A percentile compares a stretch with the other conserved stretches of the same genome.
Evolutionary conservation across 2,113 vertebrate species (phyloP).

Genomic region (Rhipidura dahli): DNA sequence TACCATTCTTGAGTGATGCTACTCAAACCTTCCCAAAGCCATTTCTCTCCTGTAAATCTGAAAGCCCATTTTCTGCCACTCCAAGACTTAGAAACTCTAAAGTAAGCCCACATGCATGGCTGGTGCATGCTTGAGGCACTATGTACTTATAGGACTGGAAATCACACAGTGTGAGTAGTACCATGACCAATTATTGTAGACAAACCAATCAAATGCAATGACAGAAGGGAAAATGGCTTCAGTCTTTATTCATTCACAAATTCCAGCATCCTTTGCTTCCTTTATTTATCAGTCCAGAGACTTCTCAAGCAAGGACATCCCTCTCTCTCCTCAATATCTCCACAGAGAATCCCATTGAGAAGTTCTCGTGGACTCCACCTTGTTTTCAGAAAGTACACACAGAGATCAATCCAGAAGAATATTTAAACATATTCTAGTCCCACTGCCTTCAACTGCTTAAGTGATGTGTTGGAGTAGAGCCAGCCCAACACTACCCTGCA

Average conservation of each 20-base stretch:
- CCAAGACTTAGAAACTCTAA: background rate
- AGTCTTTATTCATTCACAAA: background rate
- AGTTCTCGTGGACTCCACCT: background rate
- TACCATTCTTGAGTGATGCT: background rate
- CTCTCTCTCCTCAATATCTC: accelerated
- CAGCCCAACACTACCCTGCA: background rate
- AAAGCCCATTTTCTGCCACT: background rate
- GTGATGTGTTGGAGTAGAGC: background rate
- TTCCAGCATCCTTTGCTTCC: background rate
- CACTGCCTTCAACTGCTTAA: background rate
- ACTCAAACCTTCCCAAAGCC: background rate
- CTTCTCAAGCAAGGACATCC: background rate
- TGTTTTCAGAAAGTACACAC: background rate
- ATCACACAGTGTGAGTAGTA: background rate
- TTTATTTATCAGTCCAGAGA: background rate
- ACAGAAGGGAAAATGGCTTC: background rate
- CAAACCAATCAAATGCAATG: background rate
- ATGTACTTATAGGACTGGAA: background rate
- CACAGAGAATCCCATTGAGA: background rate
- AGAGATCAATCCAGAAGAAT: background rate
- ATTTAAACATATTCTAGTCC: background rate
- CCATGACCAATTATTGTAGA: background rate
- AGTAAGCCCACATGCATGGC: background rate
- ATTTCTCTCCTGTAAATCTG: background rate
- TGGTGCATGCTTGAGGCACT: background rate